Percentiles rank a stretch among this genome's conserved stretches.
phyloP scores from a whole-genome alignment of 2,797 vertebrate genomes.

The Mormyrops attenuatus region DNA sequence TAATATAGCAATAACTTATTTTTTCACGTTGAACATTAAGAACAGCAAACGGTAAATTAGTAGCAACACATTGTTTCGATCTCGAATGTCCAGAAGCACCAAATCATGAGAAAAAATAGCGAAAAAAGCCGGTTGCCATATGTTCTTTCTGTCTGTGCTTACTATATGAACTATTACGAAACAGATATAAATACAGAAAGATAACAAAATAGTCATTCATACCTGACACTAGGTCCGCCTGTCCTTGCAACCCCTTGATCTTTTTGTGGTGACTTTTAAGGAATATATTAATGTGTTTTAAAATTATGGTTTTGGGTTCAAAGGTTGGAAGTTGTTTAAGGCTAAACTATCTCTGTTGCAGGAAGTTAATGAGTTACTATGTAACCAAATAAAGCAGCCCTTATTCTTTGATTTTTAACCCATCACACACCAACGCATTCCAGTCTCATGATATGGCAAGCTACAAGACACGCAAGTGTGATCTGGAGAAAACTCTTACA shows the following conservation, averaged over 20 bases:
- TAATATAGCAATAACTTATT: neutral
- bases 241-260: neutral
- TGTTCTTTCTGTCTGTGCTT: neutral
- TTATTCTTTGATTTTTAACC: constrained; percentile 16
- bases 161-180: neutral
- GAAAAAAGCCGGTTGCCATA: neutral
- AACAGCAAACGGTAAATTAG: neutral
- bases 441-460: neutral
- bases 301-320: constrained; percentile 55
- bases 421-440: constrained; percentile 17
- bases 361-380: constrained; percentile 65
- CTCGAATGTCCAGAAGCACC: neutral
- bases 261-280: constrained; percentile 34
- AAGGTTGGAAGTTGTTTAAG: constrained; percentile 59
- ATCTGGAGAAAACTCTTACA: neutral
- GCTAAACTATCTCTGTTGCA: constrained; percentile 43
- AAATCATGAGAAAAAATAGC: neutral
- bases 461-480: neutral
- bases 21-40: neutral
- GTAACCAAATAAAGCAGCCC: constrained; percentile 48
- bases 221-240: constrained; percentile 41
- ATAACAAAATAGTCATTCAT: constrained; percentile 29
- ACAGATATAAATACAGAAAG: neutral
- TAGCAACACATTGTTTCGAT: neutral
- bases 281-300: constrained; percentile 29